phyloP scores from a whole-genome alignment of 2,888 invertebrate genomes.

The Cremastinae sp. region DNA sequence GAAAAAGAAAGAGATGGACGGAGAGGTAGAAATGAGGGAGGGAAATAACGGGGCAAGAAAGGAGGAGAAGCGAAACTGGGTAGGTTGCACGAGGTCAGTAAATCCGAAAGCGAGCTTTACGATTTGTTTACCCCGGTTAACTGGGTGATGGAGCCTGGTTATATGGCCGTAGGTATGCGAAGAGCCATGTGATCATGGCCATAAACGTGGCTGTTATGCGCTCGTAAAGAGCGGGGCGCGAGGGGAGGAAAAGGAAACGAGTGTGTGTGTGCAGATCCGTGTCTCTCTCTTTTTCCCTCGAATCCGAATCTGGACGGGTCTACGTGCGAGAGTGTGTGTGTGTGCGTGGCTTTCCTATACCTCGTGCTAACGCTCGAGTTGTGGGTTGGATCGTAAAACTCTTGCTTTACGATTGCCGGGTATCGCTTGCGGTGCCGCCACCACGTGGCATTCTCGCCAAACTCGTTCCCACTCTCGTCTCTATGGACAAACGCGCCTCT shows the following conservation, averaged over 20 bases:
- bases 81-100: conserved; percentile 78
- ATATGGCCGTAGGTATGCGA: conserved; percentile 78
- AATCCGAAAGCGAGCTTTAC: conserved; percentile 79
- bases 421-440: conserved; percentile 75
- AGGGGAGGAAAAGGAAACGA: conserved; percentile 33
- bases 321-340: conserved; percentile 11
- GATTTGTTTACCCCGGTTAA: conserved; percentile 79
- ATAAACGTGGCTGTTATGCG: conserved; percentile 80
- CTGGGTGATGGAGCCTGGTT: conserved; percentile 78
- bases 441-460: conserved; percentile 64
- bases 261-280: conserved; percentile 15
- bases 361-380: conserved; percentile 62
- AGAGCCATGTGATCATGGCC: conserved; percentile 79
- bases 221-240: conserved; percentile 76
- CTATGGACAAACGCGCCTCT: conserved; percentile 42
- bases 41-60: conserved; percentile 11
- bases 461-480: conserved; percentile 48
- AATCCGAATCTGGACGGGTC: conserved; percentile 17
- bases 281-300: conserved; percentile 50
- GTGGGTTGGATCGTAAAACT: conserved; percentile 76
- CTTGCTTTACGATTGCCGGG: conserved; percentile 78
- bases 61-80: conserved; percentile 36
- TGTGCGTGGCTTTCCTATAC: conserved; percentile 12
- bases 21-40: conserved; percentile 26
- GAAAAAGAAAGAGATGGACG: background rate